phyloP scores from a whole-genome alignment of 2,113 vertebrate species.

The Plecturocebus donacophilus region DNA sequence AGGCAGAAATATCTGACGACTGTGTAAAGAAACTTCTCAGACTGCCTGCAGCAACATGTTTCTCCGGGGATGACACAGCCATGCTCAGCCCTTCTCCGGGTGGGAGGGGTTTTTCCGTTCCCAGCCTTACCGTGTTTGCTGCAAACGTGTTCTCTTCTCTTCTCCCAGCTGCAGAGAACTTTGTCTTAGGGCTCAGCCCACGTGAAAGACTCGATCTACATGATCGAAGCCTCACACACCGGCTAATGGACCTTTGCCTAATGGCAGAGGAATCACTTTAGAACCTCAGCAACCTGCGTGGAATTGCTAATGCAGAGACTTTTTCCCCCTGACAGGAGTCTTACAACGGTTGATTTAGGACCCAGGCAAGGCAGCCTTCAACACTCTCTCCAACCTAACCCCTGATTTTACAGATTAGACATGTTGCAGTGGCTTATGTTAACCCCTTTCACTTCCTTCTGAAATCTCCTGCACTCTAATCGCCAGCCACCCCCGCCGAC shows the following conservation, averaged over 20 bases:
- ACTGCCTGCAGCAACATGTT: accelerated
- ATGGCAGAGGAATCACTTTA: accelerated
- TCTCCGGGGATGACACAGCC: accelerated
- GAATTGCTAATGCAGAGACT: background rate
- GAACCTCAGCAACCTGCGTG: accelerated
- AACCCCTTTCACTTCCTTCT: accelerated
- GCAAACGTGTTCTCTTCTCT: accelerated
- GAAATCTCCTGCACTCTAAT: accelerated
- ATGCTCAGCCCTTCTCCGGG: accelerated
- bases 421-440: accelerated
- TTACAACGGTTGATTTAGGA: accelerated
- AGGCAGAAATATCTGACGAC: accelerated
- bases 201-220: accelerated
- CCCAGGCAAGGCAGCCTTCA: accelerated
- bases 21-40: accelerated
- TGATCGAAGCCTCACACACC: background rate
- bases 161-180: accelerated
- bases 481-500: too few relatives aligned
- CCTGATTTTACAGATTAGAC: accelerated
- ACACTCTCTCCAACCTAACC: accelerated
- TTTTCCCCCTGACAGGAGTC: accelerated
- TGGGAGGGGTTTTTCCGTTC: accelerated
- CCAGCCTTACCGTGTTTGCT: accelerated
- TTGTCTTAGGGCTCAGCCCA: accelerated
- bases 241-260: accelerated